These are phyloP conservation scores for Propithecus deckenii DNA, from an alignment of 2,797 vertebrate genomes.

Conservation along the genomic window DNA sequence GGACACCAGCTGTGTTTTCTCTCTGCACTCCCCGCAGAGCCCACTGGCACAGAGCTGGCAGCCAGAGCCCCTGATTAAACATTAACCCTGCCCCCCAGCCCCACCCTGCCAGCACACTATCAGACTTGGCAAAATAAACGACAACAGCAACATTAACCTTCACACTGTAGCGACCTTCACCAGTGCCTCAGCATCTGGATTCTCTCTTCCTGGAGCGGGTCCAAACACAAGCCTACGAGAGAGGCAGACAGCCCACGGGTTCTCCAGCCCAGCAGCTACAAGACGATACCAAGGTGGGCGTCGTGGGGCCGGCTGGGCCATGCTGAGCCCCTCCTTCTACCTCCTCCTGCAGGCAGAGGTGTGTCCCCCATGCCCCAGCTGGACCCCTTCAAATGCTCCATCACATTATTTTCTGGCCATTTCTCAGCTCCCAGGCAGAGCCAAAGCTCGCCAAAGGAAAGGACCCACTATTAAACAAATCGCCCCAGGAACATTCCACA, in stretches of 20 bases:
- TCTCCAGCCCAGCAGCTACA: rapidly evolving
- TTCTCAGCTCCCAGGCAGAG: neutral
- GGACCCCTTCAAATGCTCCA: neutral
- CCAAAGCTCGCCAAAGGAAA: neutral
- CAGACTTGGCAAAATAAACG: neutral
- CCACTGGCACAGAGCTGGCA: neutral
- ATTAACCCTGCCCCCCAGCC: neutral
- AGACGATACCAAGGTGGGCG: neutral
- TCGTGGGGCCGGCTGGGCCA: neutral
- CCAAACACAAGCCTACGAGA: neutral
- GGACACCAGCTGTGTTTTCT: neutral
- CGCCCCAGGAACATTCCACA: neutral
- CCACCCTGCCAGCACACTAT: neutral
- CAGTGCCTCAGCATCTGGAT: neutral
- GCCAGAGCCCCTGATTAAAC: neutral
- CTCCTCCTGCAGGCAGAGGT: neutral
- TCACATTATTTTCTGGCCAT: neutral
- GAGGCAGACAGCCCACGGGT: neutral
- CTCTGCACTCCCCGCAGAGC: neutral
- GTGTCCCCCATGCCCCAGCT: neutral
- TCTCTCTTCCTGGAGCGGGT: neutral
- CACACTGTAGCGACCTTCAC: neutral
- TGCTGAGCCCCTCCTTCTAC: rapidly evolving
- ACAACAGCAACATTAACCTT: neutral
- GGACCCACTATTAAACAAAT: neutral